Conservation (phyloP, 2,888 invertebrate species). For the Troides helena region DNA sequence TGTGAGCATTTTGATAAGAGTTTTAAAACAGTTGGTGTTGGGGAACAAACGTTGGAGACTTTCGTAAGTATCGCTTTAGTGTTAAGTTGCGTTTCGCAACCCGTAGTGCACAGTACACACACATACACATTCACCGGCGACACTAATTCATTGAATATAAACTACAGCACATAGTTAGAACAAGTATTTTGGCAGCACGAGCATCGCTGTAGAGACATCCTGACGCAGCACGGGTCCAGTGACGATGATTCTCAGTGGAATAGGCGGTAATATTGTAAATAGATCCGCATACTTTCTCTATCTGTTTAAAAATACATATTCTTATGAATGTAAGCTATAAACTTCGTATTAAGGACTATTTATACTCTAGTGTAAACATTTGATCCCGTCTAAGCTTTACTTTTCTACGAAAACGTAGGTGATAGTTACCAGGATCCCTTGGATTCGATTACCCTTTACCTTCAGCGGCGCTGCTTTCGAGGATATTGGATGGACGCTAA, state of each 20-base stretch:
- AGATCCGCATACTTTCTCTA: constrained; percentile 25
- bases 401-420: constrained; percentile 68
- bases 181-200: constrained; percentile 4
- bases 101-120: constrained; percentile 36
- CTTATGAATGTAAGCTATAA: constrained; percentile 78
- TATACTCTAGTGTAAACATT: constrained; percentile 62
- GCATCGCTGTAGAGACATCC: neutral
- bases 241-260: constrained; percentile 40
- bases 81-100: constrained; percentile 43
- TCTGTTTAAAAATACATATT: constrained; percentile 60
- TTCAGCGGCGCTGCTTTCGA: constrained; percentile 52
- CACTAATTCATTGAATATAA: constrained; percentile 5
- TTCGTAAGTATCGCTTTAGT: constrained; percentile 68
- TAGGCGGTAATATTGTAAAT: constrained; percentile 42
- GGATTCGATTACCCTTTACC: constrained; percentile 42
- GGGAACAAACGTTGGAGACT: constrained; percentile 68
- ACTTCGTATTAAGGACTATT: constrained; percentile 66
- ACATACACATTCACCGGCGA: constrained; percentile 2
- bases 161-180: constrained; percentile 31
- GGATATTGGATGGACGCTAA: constrained; percentile 49
- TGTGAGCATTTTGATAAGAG: constrained; percentile 59
- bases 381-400: constrained; percentile 72
- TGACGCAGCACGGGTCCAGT: constrained; percentile 12
- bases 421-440: constrained; percentile 52
- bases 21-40: constrained; percentile 72